Evolutionary conservation across 2,797 vertebrate species (phyloP), one percentile per base, ranked within the genome.

Genomic region (Halcyon chelicuti): DNA sequence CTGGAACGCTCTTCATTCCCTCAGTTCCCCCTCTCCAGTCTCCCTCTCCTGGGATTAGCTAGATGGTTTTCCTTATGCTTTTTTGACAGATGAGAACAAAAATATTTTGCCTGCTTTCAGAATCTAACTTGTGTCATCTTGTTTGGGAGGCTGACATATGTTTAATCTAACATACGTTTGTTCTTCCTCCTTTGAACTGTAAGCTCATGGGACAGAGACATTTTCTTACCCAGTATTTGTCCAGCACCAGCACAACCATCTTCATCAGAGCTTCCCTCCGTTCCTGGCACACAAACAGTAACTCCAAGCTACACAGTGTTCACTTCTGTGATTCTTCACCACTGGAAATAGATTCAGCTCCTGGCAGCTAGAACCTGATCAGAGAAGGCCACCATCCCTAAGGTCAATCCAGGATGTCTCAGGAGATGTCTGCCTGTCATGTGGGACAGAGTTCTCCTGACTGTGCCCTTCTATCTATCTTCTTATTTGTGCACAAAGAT

Each of bases 131-230:
- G 33, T 86, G 79, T 66, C 73, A 49, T 46, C 66, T 62, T 60
- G 12, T 62, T 57, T 78, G 89, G 85, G 62, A 91, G 47, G 60
- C 42, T 73, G 77, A 28, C n/a, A 14, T 25, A 26, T 33, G 23
- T 77, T 89, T 90, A 60, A 31, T 82, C 86, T 57, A 9, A 55
- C 46, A 16, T 2, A 25, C 58, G 58, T 93, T 80, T 80, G 71
- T 79, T 87, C 58, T 92, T 61, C 71, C 61, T 91, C n/a, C 73
- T 93, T 17, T 94, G 91, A 91, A 78, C 82, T 90, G 54, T 62
- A 90, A 73, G 40, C 76, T 91, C 76, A 37, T 82, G 79, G 76
- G 42, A 86, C 76, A 84, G 76, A 76, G 72, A 73, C 65, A 72
- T 90, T 93, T 42, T 78, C 65, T 81, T 23, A 25, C 8, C 14